A percentile compares a stretch with the other conserved stretches of the same genome.
These are phyloP conservation scores for Austrolebias charrua DNA, from an alignment of 2,797 vertebrate species.

Conservation along the genomic window DNA sequence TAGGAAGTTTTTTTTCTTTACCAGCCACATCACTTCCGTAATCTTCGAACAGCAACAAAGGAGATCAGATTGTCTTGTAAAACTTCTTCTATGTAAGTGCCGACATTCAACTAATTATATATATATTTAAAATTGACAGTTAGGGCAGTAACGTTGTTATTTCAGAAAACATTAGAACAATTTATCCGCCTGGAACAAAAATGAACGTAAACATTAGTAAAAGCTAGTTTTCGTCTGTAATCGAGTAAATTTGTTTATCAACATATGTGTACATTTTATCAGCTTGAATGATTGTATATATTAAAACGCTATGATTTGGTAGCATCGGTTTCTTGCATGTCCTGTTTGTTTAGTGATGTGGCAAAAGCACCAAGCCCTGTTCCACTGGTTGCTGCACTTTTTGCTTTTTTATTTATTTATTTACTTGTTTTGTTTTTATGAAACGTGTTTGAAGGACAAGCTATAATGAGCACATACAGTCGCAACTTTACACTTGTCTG, in stretches of 20 bases:
- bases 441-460: background rate
- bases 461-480: background rate
- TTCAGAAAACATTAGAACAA: too few relatives aligned
- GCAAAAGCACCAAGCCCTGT: constrained; percentile 41
- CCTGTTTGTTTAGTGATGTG: constrained; percentile 35
- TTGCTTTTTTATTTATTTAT: too few relatives aligned
- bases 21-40: constrained; percentile 66
- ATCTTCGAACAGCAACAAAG: constrained; percentile 26
- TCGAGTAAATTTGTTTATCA: constrained; percentile 8
- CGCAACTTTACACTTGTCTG: background rate
- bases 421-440: too few relatives aligned
- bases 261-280: background rate
- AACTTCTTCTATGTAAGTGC: constrained; percentile 45
- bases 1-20: constrained; percentile 34
- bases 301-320: accelerated
- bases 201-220: background rate
- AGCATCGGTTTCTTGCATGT: background rate
- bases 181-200: background rate
- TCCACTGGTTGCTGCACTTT: constrained; percentile 27
- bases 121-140: background rate
- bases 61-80: accelerated
- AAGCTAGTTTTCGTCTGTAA: constrained; percentile 20
- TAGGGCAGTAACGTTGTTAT: background rate
- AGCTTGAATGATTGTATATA: background rate
- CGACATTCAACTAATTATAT: background rate